Conservation (phyloP, 2,113 vertebrate species). For the Chaetorhynchus papuensis region DNA sequence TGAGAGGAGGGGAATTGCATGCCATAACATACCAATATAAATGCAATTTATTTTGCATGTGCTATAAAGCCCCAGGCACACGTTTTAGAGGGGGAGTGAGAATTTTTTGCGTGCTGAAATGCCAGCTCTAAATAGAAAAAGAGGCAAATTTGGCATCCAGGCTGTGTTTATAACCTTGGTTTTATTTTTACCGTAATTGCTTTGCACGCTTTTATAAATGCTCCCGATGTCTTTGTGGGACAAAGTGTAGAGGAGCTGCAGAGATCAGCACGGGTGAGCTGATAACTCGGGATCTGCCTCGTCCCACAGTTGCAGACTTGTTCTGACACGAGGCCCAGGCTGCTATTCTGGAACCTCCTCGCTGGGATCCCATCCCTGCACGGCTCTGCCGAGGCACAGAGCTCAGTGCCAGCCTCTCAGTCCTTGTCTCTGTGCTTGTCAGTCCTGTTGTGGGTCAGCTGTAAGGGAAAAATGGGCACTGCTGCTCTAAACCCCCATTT, state of each 20-base stretch:
- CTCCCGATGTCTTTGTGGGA: neutral
- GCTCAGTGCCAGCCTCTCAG: neutral
- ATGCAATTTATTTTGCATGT: constrained; percentile 65
- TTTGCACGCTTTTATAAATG: neutral
- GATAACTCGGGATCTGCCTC: neutral
- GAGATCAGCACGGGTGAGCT: neutral
- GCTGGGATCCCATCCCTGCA: neutral
- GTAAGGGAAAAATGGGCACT: rapidly evolving
- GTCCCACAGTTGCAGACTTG: neutral
- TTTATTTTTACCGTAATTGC: constrained; percentile 28
- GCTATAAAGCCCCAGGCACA: neutral
- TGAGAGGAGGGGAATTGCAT: constrained; percentile 55
- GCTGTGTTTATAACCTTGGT: neutral
- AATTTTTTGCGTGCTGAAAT: neutral
- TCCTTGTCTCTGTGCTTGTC: too few relatives aligned
- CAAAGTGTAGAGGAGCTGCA: neutral
- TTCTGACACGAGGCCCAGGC: neutral
- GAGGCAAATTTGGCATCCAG: neutral
- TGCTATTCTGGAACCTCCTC: neutral
- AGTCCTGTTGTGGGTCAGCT: neutral
- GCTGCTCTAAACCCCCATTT: neutral
- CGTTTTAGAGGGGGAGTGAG: neutral
- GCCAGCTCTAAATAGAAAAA: neutral
- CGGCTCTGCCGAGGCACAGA: neutral
- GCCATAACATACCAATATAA: constrained; percentile 45